Conservation (phyloP, 2,797 vertebrate species). For the Melanogrammus aeglefinus region DNA sequence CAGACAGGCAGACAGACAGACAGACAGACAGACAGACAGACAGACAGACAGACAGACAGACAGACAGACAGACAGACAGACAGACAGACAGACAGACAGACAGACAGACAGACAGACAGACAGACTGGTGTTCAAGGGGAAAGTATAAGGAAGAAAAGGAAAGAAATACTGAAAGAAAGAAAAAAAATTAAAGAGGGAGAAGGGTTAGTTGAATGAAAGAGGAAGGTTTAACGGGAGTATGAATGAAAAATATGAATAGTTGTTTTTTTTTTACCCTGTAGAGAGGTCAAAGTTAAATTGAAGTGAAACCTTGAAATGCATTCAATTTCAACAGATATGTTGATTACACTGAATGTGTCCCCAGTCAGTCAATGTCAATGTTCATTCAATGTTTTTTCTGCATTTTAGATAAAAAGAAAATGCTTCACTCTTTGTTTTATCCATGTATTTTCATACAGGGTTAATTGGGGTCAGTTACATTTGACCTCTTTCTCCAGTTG, state of each 20-base stretch:
- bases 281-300: constrained; percentile 28
- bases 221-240: constrained; percentile 23
- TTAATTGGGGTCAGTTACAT: background rate
- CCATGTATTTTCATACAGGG: background rate
- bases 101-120: background rate
- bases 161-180: background rate
- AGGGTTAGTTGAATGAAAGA: background rate
- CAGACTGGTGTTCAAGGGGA: background rate
- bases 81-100: background rate
- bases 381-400: background rate
- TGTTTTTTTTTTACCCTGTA: constrained; percentile 38
- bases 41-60: too few species aligned
- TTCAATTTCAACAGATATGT: constrained; percentile 28
- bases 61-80: background rate
- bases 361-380: too few species aligned
- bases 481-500: background rate
- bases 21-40: background rate
- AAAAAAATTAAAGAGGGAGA: background rate
- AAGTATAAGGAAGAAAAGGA: constrained; percentile 8
- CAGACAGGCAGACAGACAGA: background rate
- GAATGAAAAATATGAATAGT: constrained; percentile 24
- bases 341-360: background rate
- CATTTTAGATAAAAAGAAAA: background rate
- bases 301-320: constrained; percentile 25
- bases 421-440: background rate